Percentiles rank a stretch among this genome's conserved stretches.
These are phyloP conservation scores for Drosophila pectinifera DNA, from an alignment of 1,140 invertebrate species.

Conservation along the genomic window DNA sequence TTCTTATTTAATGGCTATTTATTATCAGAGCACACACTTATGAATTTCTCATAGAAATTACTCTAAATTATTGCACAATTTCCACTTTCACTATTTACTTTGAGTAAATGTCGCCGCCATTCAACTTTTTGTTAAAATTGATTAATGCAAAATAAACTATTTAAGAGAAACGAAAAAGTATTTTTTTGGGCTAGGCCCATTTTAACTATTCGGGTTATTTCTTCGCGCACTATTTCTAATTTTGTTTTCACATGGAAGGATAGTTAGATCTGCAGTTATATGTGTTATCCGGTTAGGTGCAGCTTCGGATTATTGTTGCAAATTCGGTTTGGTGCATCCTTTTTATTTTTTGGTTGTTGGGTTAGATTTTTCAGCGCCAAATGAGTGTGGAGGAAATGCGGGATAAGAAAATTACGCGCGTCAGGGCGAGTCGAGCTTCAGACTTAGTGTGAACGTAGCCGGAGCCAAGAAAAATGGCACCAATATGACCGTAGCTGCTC, in stretches of 20 bases:
- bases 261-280: conserved; percentile 16
- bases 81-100: conserved; percentile 48
- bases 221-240: conserved; percentile 51
- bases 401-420: conserved; percentile 70
- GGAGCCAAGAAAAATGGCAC: background rate
- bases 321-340: conserved; percentile 27
- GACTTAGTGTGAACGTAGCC: conserved; percentile 51
- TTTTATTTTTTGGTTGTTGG: conserved; percentile 1
- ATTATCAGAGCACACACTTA: conserved; percentile 53
- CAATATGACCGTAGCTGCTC: background rate
- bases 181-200: conserved; percentile 72
- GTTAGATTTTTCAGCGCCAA: conserved; percentile 65
- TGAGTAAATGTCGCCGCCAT: conserved; percentile 24
- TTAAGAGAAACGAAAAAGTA: conserved; percentile 65
- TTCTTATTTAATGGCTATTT: conserved; percentile 30
- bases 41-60: conserved; percentile 74
- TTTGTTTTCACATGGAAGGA: conserved; percentile 31
- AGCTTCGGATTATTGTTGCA: conserved; percentile 1
- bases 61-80: conserved; percentile 75
- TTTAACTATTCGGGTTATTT: conserved; percentile 33
- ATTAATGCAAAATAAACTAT: conserved; percentile 44
- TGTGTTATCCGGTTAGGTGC: conserved; percentile 11
- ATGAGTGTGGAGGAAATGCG: conserved; percentile 66
- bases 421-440: conserved; percentile 57
- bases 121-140: conserved; percentile 4